phyloP scores from a whole-genome alignment of 1,140 invertebrate species.

The Hormaphis cornu region DNA sequence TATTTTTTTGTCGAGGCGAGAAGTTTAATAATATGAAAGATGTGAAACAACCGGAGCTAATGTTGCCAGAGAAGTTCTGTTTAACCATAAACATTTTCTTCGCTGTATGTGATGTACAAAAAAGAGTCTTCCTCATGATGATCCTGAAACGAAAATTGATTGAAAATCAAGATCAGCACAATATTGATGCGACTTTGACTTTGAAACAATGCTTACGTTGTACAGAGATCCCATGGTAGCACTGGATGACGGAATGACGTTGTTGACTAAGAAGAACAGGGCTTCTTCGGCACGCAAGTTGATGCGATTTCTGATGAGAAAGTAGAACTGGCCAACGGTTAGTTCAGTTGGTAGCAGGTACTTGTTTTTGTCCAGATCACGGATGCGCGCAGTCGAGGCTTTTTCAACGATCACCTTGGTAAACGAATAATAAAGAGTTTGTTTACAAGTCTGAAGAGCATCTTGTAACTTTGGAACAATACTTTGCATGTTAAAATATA shows the following conservation, averaged over 20 bases:
- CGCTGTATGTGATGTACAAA: constrained; percentile 98
- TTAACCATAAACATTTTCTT: constrained; percentile 94
- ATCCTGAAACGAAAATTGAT: constrained; percentile 64
- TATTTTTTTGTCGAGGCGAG: background rate
- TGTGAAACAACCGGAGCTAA: background rate
- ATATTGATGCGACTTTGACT: background rate
- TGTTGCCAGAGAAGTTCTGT: background rate
- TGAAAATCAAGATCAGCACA: constrained; percentile 30
- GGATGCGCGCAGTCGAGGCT: constrained; percentile 95
- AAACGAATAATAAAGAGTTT: too few relatives aligned
- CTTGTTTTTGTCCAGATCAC: constrained; percentile 99
- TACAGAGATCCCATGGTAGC: constrained; percentile 99
- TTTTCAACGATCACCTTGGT: constrained; percentile 99
- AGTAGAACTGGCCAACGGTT: constrained; percentile 99
- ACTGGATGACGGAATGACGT: constrained; percentile 97
- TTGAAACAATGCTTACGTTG: constrained; percentile 54
- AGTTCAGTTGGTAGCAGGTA: constrained; percentile 97
- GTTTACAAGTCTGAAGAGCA: too few relatives aligned
- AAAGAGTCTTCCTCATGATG: constrained; percentile 99
- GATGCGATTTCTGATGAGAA: constrained; percentile 93
- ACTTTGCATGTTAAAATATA: too few relatives aligned
- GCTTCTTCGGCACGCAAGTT: constrained; percentile 96
- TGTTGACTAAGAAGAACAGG: constrained; percentile 99
- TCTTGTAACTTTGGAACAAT: too few relatives aligned
- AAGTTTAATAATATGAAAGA: background rate